Percentiles rank a stretch among this genome's conserved stretches.
Conservation (phyloP, 1,140 invertebrate species). For the Pseudomyrmex sp. region DNA sequence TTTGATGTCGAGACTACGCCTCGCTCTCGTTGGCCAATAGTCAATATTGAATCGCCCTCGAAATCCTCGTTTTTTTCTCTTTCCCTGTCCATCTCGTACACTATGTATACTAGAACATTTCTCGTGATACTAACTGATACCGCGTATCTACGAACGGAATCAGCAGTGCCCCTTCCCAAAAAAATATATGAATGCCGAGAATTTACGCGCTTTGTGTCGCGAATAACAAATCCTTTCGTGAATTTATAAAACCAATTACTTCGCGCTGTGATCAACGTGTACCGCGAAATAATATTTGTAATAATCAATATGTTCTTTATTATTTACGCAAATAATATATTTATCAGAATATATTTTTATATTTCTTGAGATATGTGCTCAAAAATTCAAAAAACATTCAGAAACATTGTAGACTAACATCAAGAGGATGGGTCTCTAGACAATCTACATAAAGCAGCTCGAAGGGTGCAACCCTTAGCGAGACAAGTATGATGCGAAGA, state of each 20-base stretch:
- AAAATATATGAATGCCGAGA: conserved; percentile 7
- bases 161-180: not conserved
- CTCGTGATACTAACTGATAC: conserved; percentile 27
- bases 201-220: not conserved
- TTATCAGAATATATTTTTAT: too few relatives aligned
- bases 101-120: conserved; percentile 9
- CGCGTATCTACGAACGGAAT: conserved; percentile 10
- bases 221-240: not conserved
- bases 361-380: not conserved
- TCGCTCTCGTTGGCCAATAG: conserved; percentile 45
- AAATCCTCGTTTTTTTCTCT: conserved; percentile 24
- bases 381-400: too few relatives aligned
- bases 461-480: not conserved
- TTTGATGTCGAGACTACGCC: conserved; percentile 49
- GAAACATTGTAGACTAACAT: too few relatives aligned
- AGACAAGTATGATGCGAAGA: conserved; percentile 8
- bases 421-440: not conserved
- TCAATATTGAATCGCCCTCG: conserved; percentile 59
- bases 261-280: not conserved
- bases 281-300: too few relatives aligned
- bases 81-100: conserved; percentile 12
- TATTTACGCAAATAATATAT: too few relatives aligned
- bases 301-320: too few relatives aligned
- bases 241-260: not conserved
- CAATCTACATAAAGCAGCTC: conserved; percentile 18